These are phyloP conservation scores for Plagodis pulveraria DNA, from an alignment of 2,888 invertebrate species.

Conservation along the genomic window DNA sequence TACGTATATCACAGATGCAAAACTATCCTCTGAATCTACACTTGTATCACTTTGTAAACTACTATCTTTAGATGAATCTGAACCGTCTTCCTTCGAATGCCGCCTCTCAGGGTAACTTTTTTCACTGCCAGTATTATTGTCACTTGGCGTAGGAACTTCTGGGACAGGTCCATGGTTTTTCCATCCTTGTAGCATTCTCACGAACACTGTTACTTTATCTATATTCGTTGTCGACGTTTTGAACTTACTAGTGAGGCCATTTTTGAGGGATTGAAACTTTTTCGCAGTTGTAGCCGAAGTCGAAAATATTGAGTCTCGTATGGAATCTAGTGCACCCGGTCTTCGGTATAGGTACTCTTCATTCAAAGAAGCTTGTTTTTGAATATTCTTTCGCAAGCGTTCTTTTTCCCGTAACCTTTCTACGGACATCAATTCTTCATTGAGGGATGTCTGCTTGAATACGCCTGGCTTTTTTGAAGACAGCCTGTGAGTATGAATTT, in stretches of 20 bases:
- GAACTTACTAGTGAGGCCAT: conserved; percentile 92
- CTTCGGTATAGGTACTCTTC: conserved; percentile 92
- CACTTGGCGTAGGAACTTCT: conserved; percentile 75
- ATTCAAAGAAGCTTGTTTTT: conserved; percentile 95
- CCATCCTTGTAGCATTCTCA: conserved; percentile 93
- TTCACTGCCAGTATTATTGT: conserved; percentile 73
- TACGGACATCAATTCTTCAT: conserved; percentile 95
- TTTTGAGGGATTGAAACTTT: conserved; percentile 90
- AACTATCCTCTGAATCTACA: conserved; percentile 97
- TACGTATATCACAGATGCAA: conserved; percentile 96
- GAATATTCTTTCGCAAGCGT: conserved; percentile 91
- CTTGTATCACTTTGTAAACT: conserved; percentile 97
- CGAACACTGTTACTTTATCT: conserved; percentile 93
- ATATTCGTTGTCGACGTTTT: conserved; percentile 93
- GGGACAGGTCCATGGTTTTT: conserved; percentile 85
- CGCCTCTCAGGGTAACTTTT: conserved; percentile 87
- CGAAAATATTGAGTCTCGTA: conserved; percentile 90
- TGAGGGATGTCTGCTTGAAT: conserved; percentile 93
- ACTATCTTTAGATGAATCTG: conserved; percentile 94
- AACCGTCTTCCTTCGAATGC: conserved; percentile 94
- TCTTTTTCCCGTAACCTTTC: conserved; percentile 94
- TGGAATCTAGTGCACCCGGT: conserved; percentile 87
- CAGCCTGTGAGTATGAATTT: conserved; percentile 76
- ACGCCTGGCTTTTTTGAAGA: conserved; percentile 85
- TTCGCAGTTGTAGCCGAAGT: conserved; percentile 89